Conservation (phyloP, 2,888 invertebrate species). For the Calliopum simillimum region DNA sequence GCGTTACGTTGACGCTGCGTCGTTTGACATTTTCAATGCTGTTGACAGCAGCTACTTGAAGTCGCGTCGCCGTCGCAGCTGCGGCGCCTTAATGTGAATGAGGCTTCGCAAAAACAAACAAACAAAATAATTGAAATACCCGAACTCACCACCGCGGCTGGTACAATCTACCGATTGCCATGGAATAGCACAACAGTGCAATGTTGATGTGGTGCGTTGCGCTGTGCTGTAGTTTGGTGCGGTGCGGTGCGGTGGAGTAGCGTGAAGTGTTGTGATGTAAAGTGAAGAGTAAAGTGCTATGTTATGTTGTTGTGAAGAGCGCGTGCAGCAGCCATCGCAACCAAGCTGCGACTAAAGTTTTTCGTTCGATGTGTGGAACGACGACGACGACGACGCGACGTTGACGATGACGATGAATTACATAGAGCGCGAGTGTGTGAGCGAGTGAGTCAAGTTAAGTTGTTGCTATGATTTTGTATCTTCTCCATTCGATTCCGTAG, state of each 20-base stretch:
- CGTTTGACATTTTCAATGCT: slow-evolving; percentile 20
- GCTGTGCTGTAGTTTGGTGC: slow-evolving; percentile 4
- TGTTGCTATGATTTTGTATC: slow-evolving; percentile 3
- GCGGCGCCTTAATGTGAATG: background rate
- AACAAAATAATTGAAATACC: slow-evolving; percentile 33
- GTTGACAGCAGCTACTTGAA: slow-evolving; percentile 27
- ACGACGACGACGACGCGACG: slow-evolving; percentile 43
- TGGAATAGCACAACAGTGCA: background rate
- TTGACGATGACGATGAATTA: slow-evolving; percentile 32
- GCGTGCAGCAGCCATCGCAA: too few relatives aligned
- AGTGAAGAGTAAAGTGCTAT: slow-evolving; percentile 33
- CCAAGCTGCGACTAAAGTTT: too few relatives aligned
- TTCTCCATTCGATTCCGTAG: slow-evolving; percentile 36
- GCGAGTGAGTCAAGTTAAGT: slow-evolving; percentile 34
- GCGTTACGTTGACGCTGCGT: background rate
- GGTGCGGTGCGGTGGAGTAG: slow-evolving; percentile 13
- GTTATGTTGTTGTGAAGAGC: background rate
- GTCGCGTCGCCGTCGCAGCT: background rate
- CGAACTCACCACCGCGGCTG: slow-evolving; percentile 24
- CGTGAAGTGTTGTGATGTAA: slow-evolving; percentile 15
- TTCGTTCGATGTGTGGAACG: slow-evolving; percentile 29
- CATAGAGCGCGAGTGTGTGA: slow-evolving; percentile 37
- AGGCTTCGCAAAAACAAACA: slow-evolving; percentile 25
- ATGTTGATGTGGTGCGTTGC: background rate
- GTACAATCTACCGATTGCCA: background rate